A percentile compares a stretch with the other conserved stretches of the same genome.
phyloP scores from a whole-genome alignment of 2,797 vertebrate genomes.

The Acridotheres tristis region DNA sequence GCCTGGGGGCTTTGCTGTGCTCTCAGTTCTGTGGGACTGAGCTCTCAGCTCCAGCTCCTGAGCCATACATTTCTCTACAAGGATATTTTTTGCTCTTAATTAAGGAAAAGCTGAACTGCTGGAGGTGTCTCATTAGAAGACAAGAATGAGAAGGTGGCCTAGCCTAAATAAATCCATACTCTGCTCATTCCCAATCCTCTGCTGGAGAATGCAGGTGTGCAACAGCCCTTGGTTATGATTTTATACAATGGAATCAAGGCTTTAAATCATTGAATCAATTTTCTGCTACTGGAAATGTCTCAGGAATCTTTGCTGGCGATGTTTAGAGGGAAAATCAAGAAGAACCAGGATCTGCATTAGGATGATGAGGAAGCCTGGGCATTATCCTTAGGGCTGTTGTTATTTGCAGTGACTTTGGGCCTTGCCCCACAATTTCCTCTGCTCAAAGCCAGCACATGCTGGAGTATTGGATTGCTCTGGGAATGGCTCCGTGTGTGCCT shows the following conservation, averaged over 20 bases:
- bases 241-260: not conserved
- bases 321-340: not conserved
- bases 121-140: not conserved
- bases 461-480: not conserved
- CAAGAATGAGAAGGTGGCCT: not conserved
- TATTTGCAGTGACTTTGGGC: not conserved
- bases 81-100: not conserved
- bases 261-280: not conserved
- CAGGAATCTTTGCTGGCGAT: not conserved
- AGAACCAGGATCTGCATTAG: not conserved
- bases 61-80: not conserved
- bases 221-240: not conserved
- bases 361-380: not conserved
- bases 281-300: not conserved
- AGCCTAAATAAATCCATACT: not conserved
- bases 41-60: not conserved
- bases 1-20: not conserved
- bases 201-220: not conserved
- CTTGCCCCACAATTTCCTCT: not conserved
- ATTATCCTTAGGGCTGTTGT: not conserved
- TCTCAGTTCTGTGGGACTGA: not conserved
- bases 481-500: rapidly evolving
- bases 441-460: not conserved
- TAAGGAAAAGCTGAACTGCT: not conserved
- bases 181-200: not conserved